Percentiles rank a stretch among this genome's conserved stretches.
These are phyloP conservation scores for Notodonta ziczac DNA, from an alignment of 2,888 invertebrate genomes.

Conservation along the genomic window DNA sequence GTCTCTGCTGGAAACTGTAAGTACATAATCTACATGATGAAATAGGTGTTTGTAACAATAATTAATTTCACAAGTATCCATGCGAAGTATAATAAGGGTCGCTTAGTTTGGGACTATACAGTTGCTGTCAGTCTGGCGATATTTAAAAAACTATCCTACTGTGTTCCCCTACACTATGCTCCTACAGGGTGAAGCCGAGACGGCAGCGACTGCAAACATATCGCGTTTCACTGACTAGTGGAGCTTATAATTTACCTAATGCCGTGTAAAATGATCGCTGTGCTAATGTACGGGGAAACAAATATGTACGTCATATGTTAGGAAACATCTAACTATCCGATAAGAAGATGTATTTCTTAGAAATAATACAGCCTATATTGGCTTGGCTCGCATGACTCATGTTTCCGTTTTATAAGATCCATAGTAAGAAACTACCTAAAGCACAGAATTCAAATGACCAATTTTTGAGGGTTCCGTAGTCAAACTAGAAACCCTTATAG, in stretches of 20 bases:
- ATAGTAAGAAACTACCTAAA: no score
- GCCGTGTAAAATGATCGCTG: constrained; percentile 76
- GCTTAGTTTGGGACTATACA: not conserved
- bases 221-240: constrained; percentile 73
- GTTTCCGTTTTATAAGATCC: no score
- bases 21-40: no score
- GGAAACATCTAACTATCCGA: not conserved
- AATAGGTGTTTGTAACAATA: no score
- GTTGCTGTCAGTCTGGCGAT: not conserved
- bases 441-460: no score
- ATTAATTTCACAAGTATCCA: not conserved
- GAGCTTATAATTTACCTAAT: constrained; percentile 84
- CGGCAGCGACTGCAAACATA: constrained; percentile 75
- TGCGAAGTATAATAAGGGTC: no score
- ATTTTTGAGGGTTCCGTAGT: no score
- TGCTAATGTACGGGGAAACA: constrained; percentile 70
- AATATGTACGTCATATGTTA: constrained; percentile 50
- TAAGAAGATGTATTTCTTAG: not conserved
- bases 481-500: no score
- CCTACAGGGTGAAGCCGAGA: constrained; percentile 52
- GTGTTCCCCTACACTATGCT: constrained; percentile 40
- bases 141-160: constrained; percentile 20
- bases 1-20: no score
- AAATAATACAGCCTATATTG: not conserved
- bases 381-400: no score